Conservation (phyloP, 2,113 vertebrate genomes). For the Isichthys henryi region DNA sequence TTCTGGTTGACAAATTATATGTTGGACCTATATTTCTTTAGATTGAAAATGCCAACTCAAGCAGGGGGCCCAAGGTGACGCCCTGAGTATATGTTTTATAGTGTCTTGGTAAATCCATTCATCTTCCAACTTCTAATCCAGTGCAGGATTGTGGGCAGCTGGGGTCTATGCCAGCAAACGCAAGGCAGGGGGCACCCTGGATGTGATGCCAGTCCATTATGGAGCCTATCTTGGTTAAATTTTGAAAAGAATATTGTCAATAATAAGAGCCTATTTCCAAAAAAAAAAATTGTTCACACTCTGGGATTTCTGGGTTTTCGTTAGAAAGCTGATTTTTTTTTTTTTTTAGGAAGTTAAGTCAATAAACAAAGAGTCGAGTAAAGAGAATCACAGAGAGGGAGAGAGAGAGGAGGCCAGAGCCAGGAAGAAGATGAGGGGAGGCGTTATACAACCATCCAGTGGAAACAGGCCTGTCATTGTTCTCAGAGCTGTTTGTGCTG, state of each 20-base stretch:
- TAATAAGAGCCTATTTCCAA: not conserved
- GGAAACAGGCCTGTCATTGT: slow-evolving; percentile 35
- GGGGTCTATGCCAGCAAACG: not conserved
- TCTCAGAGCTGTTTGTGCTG: slow-evolving; percentile 14
- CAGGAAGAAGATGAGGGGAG: not conserved
- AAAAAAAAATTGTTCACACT: not conserved
- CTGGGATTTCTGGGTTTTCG: not conserved
- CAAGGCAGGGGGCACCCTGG: not conserved
- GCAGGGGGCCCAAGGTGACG: not conserved
- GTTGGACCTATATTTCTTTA: not conserved
- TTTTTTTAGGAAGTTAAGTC: not conserved
- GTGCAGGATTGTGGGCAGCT: not conserved
- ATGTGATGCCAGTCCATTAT: not conserved
- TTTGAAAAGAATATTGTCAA: not conserved
- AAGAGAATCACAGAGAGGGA: not conserved
- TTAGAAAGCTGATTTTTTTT: not conserved
- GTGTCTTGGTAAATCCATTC: not conserved
- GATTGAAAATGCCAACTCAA: not conserved
- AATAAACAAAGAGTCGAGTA: not conserved
- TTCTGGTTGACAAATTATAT: not conserved
- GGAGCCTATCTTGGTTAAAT: not conserved
- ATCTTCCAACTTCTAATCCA: not conserved
- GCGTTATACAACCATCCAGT: slow-evolving; percentile 13
- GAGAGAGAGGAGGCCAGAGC: not conserved
- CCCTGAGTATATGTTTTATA: not conserved